Evolutionary conservation across 2,888 invertebrate species (phyloP), one percentile per base, ranked within the genome.

Genomic region (Agrenia bidenticulata): DNA sequence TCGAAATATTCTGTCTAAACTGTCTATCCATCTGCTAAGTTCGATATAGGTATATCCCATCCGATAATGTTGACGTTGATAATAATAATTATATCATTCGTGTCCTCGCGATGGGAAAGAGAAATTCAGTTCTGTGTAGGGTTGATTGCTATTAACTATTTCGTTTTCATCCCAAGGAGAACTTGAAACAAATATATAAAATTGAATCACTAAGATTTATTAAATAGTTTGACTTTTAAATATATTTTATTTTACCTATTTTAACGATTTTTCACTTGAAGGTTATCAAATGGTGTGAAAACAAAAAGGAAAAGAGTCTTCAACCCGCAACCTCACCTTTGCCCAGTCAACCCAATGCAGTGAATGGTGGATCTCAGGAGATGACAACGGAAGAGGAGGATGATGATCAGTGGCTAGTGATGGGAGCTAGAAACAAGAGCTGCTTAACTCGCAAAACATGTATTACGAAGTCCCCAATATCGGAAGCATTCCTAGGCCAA

Each of bases 401-500:
- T 57, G 76, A 76, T 54, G 76, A 76, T 60, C 76, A 76, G 61
- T 75, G 75, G 74, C 74, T 74, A 66, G 77, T 76, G 1, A 93
- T 92, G 86, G 93, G 88, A 66, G 91, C 88, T 19, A 89, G 88
- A 79, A 92, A 92, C 81, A 92, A 92, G 79, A 90, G 92, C 74
- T 89, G 91, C 61, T 87, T 94, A 58, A 94, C 94, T 61, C 84
- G 95, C 19, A 88, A 90, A 78, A 90, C 93, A 66, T 86, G 88
- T 77, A 87, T 90, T 82, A 86, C 85, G 55, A 87, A 88, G 77
- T 93, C 95, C 37, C 95, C 96, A 0, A 85, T 97, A 17, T 92
- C 93, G 45, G 91, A 93, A 78, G 92, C 97, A 71, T 96, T 97
- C 83, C 89, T 93, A 73, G 97, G 97, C 53, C 89, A 93, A 78